Evolutionary conservation across 2,888 invertebrate species (phyloP), one percentile per base, ranked within the genome.

Genomic region (Xestia xanthographa): DNA sequence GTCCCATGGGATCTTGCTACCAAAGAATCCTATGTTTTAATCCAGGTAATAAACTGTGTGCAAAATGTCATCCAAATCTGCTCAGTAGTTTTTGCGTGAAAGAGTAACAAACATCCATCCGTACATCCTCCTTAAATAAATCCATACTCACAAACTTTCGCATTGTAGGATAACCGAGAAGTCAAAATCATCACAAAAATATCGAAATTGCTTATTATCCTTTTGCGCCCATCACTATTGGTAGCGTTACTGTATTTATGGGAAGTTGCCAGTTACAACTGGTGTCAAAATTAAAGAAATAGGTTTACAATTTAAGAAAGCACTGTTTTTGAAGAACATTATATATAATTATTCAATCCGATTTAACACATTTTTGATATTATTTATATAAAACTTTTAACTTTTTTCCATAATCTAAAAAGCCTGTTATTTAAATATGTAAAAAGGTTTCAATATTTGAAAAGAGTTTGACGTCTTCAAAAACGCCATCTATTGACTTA

Each of bases 401-500:
- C 11, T 43, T 29, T 50, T 50, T 17, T 14, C 0, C 0, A 29
- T 0, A 5, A 1, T 4, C 29, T 62, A 41, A 62, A 75, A 74
- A 29, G 60, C 58, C 48, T 74, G 12, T 1, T 58, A 34, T 22
- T 17, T 22, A 56, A 5, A 8, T 0, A 17, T 4, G 5, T n/a
- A 22, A 53, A 53, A n/a, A 20, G 20, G 17, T 45, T 5, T 45
- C 41, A 2, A 11, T 0, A 6, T 12, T 12, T n/a, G 69, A 22
- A 50, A 11, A 50, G 22, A 5, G 45, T 17, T 45, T 3, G 3
- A 14, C 0, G 9, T 22, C 3, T 50, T 9, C 22, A 53, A 50
- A 17, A 80, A 22, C 72, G 82, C 79, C 89, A 88, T 86, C 89
- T 90, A 72, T 38, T 26, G 41, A 1, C 0, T 22, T 4, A 14